Evolutionary conservation across 2,888 invertebrate species (phyloP), one percentile per base, ranked within the genome.

Genomic region (Malachius bipustulatus): DNA sequence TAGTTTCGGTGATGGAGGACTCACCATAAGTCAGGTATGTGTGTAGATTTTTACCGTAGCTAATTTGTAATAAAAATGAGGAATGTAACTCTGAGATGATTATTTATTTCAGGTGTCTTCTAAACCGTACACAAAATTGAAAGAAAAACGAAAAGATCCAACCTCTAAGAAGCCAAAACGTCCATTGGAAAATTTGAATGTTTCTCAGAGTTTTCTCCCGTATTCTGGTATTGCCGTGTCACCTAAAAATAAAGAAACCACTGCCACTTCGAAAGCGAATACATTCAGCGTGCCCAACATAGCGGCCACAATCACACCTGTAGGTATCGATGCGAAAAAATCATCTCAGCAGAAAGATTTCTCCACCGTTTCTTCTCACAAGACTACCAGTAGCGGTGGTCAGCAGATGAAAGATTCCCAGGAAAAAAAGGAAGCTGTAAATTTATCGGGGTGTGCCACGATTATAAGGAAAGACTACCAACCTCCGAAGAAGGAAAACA

Each of bases 101-200:
- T n/a, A n/a, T n/a, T n/a, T n/a, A n/a, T n/a, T n/a, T 19, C n/a
- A 19, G 24, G 24, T 19, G n/a, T n/a, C 24, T 8, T 6, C 24
- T 19, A 19, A 19, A n/a, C 24, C 6, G n/a, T 8, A 8, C 6
- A 19, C n/a, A n/a, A 19, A 19, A n/a, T n/a, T 8, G n/a, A 19
- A 19, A 19, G 24, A 19, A 19, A 19, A 19, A n/a, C 24, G 24
- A n/a, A 19, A 19, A n/a, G 24, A 19, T 8, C n/a, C 8, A 28
- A n/a, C 8, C 9, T n/a, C 6, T 11, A 28, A 28, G 29, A 10
- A 28, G 11, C 12, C 29, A 28, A 28, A 28, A 28, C 34, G 26
- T 30, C 34, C 10, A n/a, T 19, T 12, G 16, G 30, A 13, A 37
- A 32, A 35, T 3, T 16, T 11, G 3, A 27, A 4, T 19, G 6